phyloP scores from a whole-genome alignment of 53 echinoderm and acorn worm genomes.

The Holothuria scabra region DNA sequence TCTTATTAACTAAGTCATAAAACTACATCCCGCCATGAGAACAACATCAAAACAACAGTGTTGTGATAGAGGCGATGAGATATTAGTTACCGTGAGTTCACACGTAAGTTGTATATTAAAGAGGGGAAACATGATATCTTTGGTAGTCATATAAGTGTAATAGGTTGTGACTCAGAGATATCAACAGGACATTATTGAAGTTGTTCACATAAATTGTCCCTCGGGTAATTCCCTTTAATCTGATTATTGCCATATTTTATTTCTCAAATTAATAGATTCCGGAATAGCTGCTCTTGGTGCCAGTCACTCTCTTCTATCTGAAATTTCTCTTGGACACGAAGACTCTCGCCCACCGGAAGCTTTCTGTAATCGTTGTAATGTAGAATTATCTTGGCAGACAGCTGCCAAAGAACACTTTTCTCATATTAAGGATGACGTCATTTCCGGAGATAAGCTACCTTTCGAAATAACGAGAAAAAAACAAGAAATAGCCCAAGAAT shows the following conservation, averaged over 20 bases:
- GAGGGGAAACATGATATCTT: too few species aligned
- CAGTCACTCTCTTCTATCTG: background rate
- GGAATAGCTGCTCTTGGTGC: slow-evolving; percentile 20
- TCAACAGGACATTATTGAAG: too few species aligned
- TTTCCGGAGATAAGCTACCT: background rate
- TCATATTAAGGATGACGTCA: slow-evolving; percentile 15
- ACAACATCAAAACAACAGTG: too few species aligned
- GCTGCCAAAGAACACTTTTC: slow-evolving; percentile 29
- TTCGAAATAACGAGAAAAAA: background rate
- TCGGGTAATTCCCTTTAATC: too few species aligned
- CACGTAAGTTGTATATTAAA: too few species aligned
- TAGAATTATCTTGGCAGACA: background rate
- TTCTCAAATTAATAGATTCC: slow-evolving; percentile 8
- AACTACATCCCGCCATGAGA: too few species aligned
- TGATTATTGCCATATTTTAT: background rate
- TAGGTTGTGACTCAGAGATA: too few species aligned
- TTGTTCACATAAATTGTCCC: too few species aligned
- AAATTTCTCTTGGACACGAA: background rate
- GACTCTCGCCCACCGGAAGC: background rate
- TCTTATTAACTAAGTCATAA: too few species aligned
- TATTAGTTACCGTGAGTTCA: too few species aligned
- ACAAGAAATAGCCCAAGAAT: background rate
- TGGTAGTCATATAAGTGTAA: too few species aligned
- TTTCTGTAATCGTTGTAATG: slow-evolving; percentile 36
- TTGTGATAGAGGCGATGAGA: too few species aligned